Evolutionary conservation across 2,113 vertebrate species (phyloP), one percentile per base, ranked within the genome.

Genomic region (Coptodon bakossiorum): DNA sequence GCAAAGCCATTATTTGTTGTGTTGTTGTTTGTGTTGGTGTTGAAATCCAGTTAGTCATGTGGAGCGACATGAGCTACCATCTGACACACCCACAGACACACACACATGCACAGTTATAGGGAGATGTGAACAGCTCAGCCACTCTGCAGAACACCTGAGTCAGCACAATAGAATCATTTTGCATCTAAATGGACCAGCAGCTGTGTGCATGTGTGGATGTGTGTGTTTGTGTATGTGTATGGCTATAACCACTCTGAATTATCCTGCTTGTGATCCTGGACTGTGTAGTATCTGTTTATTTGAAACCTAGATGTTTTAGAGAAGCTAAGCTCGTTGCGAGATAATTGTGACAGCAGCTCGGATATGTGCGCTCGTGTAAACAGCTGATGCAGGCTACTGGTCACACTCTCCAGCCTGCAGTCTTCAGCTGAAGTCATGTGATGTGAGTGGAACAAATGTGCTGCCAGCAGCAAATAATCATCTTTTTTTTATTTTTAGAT

Each of bases 1-100:
- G 80, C 59, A 82, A 5, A 84, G 17, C 57, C n/a, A 6, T 22
- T 92, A 80, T 91, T 91, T 90, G 78, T 78, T 90, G 80, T 87
- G 13, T 54, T 79, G 63, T 43, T 90, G 78, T 89, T 84, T 84
- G 88, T 78, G 84, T 87, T 7, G 9, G 61, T 82, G 78, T 53
- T 88, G 53, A 78, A 71, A 85, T 53, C 79, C 56, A 48, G 82
- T 87, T 78, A 43, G 82, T 85, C 88, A 56, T 87, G 80, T 85
- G 61, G 84, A 80, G 10, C 54, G 52, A 83, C 90, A 90, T 90
- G 63, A 81, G 88, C 73, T 61, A 50, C 86, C 80, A 68, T 76
- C 63, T 85, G 79, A 76, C 13, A 9, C 48, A 54, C 76, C 43
- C 81, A 66, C 34, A 40, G 43, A 90, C 36, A 79, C 36, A 45